These are phyloP conservation scores for Anthophora plumipes DNA, from an alignment of 2,888 invertebrate genomes.

Conservation along the genomic window DNA sequence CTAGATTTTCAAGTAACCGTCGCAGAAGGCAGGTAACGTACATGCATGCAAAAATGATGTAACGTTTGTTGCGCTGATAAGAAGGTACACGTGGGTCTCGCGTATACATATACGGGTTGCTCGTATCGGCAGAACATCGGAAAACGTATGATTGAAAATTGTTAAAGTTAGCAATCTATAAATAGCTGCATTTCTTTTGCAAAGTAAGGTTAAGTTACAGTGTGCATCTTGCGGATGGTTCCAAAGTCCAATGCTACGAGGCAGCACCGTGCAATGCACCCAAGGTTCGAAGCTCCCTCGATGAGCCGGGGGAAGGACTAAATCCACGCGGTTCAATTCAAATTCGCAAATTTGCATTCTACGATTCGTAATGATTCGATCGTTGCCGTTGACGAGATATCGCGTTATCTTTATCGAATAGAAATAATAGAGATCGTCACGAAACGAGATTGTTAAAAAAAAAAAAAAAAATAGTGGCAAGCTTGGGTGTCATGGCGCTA, in stretches of 20 bases:
- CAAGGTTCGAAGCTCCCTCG: slow-evolving; percentile 21
- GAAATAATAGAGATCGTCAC: neutral
- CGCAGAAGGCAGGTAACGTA: slow-evolving; percentile 27
- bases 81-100: neutral
- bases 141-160: neutral
- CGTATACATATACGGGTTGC: neutral
- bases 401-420: neutral
- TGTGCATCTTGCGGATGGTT: slow-evolving; percentile 44
- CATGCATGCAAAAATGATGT: slow-evolving; percentile 27
- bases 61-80: neutral
- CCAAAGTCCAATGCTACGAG: slow-evolving; percentile 45
- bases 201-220: slow-evolving; percentile 66
- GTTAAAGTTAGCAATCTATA: slow-evolving; percentile 8
- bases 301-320: neutral
- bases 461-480: too few species aligned
- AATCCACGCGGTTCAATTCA: slow-evolving; percentile 27
- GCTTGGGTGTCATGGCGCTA: slow-evolving; percentile 70
- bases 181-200: neutral
- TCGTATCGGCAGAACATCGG: neutral
- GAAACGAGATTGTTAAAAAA: slow-evolving; percentile 29
- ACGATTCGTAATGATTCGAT: neutral
- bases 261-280: slow-evolving; percentile 57
- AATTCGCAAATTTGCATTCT: neutral
- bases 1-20: slow-evolving; percentile 4
- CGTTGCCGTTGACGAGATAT: neutral